Evolutionary conservation across 1,140 invertebrate genomes (phyloP).

Genomic region (Hycleus phaleratus): DNA sequence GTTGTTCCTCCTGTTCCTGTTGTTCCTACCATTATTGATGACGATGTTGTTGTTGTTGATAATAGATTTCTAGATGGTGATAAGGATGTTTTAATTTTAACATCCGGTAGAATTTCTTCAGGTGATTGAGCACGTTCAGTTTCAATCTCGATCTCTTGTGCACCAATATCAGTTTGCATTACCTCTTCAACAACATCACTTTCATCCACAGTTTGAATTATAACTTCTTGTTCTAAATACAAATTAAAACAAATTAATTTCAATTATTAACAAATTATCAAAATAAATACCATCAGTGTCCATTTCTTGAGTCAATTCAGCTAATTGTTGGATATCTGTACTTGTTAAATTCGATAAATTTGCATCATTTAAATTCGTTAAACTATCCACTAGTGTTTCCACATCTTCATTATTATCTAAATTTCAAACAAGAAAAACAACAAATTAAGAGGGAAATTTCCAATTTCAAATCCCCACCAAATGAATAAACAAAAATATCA

Average conservation of each 20-base stretch:
- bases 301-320: slow-evolving; percentile 31
- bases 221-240: slow-evolving; percentile 25
- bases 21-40: no score
- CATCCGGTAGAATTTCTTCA: slow-evolving; percentile 27
- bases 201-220: slow-evolving; percentile 23
- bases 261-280: slow-evolving; percentile 4
- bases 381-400: slow-evolving; percentile 24
- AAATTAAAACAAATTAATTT: slow-evolving; percentile 23
- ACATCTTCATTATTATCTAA: slow-evolving; percentile 16
- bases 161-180: slow-evolving; percentile 29
- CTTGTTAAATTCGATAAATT: slow-evolving; percentile 19
- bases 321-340: slow-evolving; percentile 27
- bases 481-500: no score
- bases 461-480: no score
- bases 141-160: slow-evolving; percentile 32
- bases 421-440: background rate
- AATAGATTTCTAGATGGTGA: no score
- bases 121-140: slow-evolving; percentile 22
- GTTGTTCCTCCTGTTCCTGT: background rate
- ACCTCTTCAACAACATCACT: slow-evolving; percentile 28
- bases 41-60: no score
- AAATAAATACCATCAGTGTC: slow-evolving; percentile 28
- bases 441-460: background rate
- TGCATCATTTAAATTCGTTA: slow-evolving; percentile 16
- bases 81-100: slow-evolving; percentile 20